A percentile compares a stretch with the other conserved stretches of the same genome.
phyloP scores from a whole-genome alignment of 2,113 vertebrate genomes.

The Cisticola juncidis region DNA sequence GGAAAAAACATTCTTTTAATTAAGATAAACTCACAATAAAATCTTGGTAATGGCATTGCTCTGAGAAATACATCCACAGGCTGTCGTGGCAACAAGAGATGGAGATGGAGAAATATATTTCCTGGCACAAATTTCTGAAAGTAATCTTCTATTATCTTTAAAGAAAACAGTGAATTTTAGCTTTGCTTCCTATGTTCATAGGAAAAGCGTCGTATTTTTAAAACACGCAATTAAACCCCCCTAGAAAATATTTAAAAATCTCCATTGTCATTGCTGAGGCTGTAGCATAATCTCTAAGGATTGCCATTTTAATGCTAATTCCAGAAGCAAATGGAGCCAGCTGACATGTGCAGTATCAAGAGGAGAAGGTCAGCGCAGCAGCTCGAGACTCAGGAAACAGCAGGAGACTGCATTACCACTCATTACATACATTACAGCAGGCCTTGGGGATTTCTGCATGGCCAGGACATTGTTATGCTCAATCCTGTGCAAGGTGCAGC shows the following conservation, averaged over 20 bases:
- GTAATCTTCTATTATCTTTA: background rate
- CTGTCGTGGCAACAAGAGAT: background rate
- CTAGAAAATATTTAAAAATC: background rate
- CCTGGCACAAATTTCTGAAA: background rate
- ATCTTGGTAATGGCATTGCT: background rate
- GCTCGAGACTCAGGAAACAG: constrained; percentile 36
- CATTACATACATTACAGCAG: constrained; percentile 46
- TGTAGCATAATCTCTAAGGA: constrained; percentile 42
- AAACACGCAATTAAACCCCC: background rate
- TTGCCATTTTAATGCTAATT: constrained; percentile 63
- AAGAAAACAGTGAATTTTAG: background rate
- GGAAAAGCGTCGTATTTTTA: background rate
- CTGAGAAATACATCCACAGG: background rate
- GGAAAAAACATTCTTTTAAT: background rate
- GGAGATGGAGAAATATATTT: background rate
- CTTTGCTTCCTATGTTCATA: background rate
- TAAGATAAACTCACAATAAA: background rate
- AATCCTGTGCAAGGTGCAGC: background rate
- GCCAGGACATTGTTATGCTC: constrained; percentile 17
- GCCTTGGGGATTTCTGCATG: constrained; percentile 7
- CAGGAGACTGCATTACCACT: constrained; percentile 53
- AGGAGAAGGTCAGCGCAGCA: constrained; percentile 22
- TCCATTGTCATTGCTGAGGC: background rate
- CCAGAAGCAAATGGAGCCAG: constrained; percentile 46
- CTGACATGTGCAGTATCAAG: constrained; percentile 43